Percentiles rank a stretch among this genome's conserved stretches.
Conservation (phyloP, 1,140 invertebrate genomes). For the Hydropsyche tenuis region DNA sequence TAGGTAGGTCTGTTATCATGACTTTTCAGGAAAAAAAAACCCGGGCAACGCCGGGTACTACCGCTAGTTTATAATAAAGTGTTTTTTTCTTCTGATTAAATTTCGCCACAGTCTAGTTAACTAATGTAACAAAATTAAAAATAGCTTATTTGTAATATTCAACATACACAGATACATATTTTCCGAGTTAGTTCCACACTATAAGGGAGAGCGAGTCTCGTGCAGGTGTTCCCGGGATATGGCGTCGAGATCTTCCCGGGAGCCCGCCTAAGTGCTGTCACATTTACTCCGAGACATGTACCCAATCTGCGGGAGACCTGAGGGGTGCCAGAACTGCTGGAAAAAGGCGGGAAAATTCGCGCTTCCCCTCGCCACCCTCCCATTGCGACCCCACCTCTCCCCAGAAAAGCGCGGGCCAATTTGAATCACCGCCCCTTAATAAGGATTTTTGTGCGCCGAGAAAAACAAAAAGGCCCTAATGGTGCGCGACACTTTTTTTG, state of each 20-base stretch:
- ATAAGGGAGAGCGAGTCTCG: background rate
- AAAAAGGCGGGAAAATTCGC: conserved; percentile 10
- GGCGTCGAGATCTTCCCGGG: conserved; percentile 9
- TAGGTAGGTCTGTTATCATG: too few species aligned
- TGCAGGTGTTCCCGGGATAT: background rate
- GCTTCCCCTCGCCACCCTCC: background rate
- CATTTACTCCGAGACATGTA: conserved; percentile 36
- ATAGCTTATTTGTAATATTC: too few species aligned
- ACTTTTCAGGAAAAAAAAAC: too few species aligned
- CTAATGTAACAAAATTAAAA: too few species aligned
- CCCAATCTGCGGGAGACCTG: conserved; percentile 24
- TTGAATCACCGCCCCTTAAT: conserved; percentile 46
- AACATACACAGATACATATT: too few species aligned
- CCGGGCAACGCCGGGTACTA: too few species aligned
- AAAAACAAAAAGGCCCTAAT: conserved; percentile 45
- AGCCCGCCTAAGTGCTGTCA: conserved; percentile 44
- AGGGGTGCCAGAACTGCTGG: background rate
- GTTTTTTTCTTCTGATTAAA: too few species aligned
- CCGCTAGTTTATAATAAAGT: too few species aligned
- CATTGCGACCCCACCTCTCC: conserved; percentile 21
- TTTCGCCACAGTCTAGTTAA: too few species aligned
- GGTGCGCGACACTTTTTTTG: conserved; percentile 42
- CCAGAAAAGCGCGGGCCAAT: conserved; percentile 35
- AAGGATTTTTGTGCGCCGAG: conserved; percentile 34
- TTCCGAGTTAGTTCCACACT: too few species aligned